Conservation (phyloP, 2,113 vertebrate genomes). For the Orientallactaga bullata region DNA sequence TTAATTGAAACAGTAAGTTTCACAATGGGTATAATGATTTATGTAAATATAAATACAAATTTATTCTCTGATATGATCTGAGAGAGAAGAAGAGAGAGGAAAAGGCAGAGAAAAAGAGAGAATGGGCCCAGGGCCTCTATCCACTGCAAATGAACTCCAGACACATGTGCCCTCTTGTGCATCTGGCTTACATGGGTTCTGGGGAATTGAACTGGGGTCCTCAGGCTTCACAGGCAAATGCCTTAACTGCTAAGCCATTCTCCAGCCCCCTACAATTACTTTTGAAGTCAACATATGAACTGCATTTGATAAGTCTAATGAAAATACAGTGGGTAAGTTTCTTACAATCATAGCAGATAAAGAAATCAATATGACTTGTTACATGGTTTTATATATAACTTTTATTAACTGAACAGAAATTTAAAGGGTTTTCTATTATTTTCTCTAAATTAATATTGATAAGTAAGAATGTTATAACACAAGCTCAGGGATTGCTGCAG, state of each 20-base stretch:
- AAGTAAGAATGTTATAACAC: neutral
- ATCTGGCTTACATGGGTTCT: too few species aligned
- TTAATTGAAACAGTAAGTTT: conserved; percentile 57
- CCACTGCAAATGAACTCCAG: too few species aligned
- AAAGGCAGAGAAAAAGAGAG: too few species aligned
- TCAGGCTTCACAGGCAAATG: too few species aligned
- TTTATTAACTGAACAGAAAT: neutral
- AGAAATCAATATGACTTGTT: conserved; percentile 9
- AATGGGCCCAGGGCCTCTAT: too few species aligned
- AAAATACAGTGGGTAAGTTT: conserved; percentile 7
- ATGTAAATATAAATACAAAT: conserved; percentile 60
- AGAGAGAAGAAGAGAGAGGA: too few species aligned
- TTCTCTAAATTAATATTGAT: conserved; percentile 21
- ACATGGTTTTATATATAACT: conserved; percentile 22
- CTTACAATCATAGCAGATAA: conserved; percentile 16
- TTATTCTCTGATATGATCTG: conserved; percentile 33
- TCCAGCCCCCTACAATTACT: conserved; percentile 34
- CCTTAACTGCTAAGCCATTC: too few species aligned
- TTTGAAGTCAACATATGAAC: conserved; percentile 46
- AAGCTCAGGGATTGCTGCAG: too few species aligned
- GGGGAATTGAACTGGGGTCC: too few species aligned
- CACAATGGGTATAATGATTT: conserved; percentile 53
- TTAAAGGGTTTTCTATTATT: neutral
- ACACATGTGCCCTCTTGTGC: too few species aligned
- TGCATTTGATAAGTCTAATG: neutral